Evolutionary conservation across 2,888 invertebrate species (phyloP).

Genomic region (Corythucha ciliata): DNA sequence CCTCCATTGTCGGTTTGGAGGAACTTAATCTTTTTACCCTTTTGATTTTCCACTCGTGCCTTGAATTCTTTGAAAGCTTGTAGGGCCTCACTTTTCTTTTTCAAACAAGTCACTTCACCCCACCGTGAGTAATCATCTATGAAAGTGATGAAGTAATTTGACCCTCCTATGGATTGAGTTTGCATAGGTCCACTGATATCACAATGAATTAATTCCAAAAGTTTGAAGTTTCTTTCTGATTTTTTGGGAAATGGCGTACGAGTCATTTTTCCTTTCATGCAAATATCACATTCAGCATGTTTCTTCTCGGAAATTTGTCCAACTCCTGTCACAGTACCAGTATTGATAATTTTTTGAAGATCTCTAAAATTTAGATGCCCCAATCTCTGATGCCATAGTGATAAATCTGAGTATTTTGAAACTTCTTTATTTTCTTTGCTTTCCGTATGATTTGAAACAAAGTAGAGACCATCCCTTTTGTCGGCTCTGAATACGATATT

Average conservation of each 20-base stretch:
- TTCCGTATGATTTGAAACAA: no score
- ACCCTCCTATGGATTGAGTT: neutral
- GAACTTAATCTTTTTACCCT: conserved; percentile 28
- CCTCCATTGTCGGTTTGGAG: conserved; percentile 34
- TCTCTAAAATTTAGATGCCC: conserved; percentile 2
- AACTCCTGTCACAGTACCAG: neutral
- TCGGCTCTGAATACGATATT: neutral
- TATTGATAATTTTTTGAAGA: neutral
- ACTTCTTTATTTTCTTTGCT: no score
- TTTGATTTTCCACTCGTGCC: conserved; percentile 33
- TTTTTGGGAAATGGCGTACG: conserved; percentile 5
- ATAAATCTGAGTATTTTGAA: no score
- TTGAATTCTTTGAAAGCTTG: conserved; percentile 29
- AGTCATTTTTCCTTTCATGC: conserved; percentile 5
- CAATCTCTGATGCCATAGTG: conserved; percentile 1
- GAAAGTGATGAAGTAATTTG: conserved; percentile 2
- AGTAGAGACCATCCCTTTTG: neutral
- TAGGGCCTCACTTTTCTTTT: conserved; percentile 32
- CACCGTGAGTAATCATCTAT: conserved; percentile 21
- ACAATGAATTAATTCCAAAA: conserved; percentile 11
- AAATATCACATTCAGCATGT: neutral
- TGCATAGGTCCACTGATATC: conserved; percentile 13
- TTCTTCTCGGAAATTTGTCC: neutral
- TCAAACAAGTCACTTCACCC: conserved; percentile 33
- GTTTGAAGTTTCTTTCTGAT: conserved; percentile 4